Conservation (phyloP, 1,140 invertebrate genomes). For the Lepidurus packardi region DNA sequence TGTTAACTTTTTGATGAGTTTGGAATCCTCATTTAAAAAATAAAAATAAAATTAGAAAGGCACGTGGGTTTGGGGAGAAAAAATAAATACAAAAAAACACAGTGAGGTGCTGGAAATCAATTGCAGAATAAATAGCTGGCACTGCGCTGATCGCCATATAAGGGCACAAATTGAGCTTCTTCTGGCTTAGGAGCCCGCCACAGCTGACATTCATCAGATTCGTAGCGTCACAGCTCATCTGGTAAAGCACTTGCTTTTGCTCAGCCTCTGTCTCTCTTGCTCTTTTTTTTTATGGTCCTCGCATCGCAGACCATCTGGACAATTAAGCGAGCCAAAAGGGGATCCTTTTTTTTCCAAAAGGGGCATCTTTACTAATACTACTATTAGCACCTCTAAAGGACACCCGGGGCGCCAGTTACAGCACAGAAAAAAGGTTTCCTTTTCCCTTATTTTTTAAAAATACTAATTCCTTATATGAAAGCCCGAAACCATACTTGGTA, state of each 20-base stretch:
- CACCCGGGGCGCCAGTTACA: too few species aligned
- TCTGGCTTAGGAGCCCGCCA: not conserved
- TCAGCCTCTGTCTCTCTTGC: not conserved
- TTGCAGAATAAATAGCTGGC: not conserved
- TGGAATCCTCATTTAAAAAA: too few species aligned
- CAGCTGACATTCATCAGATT: slow-evolving; percentile 21
- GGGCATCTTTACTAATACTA: too few species aligned
- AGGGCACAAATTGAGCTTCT: slow-evolving; percentile 2
- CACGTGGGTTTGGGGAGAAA: not conserved
- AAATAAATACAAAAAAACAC: not conserved
- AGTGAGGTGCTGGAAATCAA: not conserved
- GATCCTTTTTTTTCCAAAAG: too few species aligned
- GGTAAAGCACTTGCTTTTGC: not conserved
- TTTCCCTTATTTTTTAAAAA: too few species aligned
- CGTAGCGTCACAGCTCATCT: slow-evolving; percentile 7
- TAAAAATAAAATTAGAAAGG: too few species aligned
- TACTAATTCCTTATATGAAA: too few species aligned
- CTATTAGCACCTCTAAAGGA: too few species aligned
- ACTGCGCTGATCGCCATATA: not conserved
- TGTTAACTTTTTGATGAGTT: too few species aligned
- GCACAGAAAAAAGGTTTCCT: too few species aligned
- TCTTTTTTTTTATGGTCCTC: not conserved
- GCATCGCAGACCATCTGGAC: not conserved
- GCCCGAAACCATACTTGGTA: too few species aligned
- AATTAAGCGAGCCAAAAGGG: too few species aligned